Evolutionary conservation across 2,888 invertebrate genomes (phyloP), one percentile per base, ranked within the genome.

Genomic region (Tinea semifulvella): DNA sequence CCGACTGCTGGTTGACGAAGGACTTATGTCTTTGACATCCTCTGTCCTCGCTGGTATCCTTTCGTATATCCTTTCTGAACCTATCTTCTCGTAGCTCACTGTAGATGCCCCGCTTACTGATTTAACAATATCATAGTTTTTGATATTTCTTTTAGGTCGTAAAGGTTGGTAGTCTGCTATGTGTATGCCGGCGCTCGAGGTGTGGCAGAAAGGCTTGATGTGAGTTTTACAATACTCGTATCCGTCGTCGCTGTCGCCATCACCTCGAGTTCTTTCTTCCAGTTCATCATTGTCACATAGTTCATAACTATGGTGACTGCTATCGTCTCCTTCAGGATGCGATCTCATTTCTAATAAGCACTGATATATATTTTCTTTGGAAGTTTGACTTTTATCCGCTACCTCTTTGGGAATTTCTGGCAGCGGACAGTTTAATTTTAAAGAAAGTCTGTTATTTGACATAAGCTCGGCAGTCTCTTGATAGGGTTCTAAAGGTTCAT

Each of bases 241-340:
- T 0, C 79, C 81, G 44, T 81, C 77, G 45, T 81, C 81, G 22
- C 77, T 81, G 50, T 79, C 81, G 0, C 75, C 76, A 47, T 77
- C 76, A 1, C 76, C 77, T 31, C 80, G 60, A 0, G 76, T 75
- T 54, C 81, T 64, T 49, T 79, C 75, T 56, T 77, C 74, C 22
- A 77, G 53, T 22, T 68, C 65, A n/a, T n/a, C n/a, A 38, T 61
- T 67, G 2, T 71, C 73, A 50, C 80, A 84, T 7, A 74, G 63
- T 58, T 84, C 85, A 52, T 84, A 84, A 49, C 81, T 84, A 48
- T 84, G 83, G 36, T 83, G 57, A 55, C 80, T 82, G 44, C 63
- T 75, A 48, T 76, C 75, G 48, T 81, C 80, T 1, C 77, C 81
- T 61, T 79, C 81, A 14, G 77, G 77, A 48, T 80, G 75, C 3